These are phyloP conservation scores for Anolis sagrei DNA, from an alignment of 2,113 vertebrate genomes.

Conservation along the genomic window DNA sequence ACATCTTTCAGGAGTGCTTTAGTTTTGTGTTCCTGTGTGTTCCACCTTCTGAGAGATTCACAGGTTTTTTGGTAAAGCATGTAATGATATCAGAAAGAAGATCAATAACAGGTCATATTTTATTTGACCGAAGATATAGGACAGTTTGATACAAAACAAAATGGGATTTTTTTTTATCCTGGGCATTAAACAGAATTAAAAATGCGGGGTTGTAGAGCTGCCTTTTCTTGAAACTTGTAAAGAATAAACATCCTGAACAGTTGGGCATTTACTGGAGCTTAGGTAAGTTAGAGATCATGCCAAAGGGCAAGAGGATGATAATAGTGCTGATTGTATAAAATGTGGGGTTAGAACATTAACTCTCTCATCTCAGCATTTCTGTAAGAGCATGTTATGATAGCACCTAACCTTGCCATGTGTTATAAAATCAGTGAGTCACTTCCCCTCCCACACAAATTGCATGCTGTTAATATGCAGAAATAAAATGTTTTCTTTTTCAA, in stretches of 20 bases:
- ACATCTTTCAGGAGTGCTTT: no score
- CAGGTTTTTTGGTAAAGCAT: not conserved
- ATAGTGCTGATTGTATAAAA: not conserved
- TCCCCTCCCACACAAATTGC: not conserved
- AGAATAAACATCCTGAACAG: not conserved
- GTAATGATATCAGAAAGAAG: not conserved
- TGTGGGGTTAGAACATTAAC: not conserved
- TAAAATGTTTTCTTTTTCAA: not conserved
- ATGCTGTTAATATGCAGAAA: conserved; percentile 15
- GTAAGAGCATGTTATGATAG: not conserved
- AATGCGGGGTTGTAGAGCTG: not conserved
- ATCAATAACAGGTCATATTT: not conserved
- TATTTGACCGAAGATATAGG: not conserved
- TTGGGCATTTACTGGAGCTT: not conserved
- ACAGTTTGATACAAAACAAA: not conserved
- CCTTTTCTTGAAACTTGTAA: not conserved
- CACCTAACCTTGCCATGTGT: not conserved
- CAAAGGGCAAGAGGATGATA: not conserved
- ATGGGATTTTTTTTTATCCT: not conserved
- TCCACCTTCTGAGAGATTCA: not conserved
- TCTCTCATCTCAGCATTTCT: not conserved
- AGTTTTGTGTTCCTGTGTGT: no score
- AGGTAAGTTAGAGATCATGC: not conserved
- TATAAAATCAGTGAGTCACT: conserved; percentile 18
- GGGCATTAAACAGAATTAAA: not conserved